Base-by-base conservation (phyloP, 2,888 invertebrate species). In the Netelia inedita region DNA sequence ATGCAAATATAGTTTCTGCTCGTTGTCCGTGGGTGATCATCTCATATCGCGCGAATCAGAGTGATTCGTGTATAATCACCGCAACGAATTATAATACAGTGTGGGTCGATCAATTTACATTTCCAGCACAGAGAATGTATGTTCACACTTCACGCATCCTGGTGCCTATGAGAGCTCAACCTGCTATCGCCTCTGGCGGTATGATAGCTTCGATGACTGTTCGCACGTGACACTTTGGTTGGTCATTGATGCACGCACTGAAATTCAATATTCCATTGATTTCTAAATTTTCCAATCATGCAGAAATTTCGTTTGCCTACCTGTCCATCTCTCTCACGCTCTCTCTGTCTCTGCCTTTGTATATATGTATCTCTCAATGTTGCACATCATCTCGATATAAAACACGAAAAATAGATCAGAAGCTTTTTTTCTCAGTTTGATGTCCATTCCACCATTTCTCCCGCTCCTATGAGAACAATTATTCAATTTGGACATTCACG, bases 41-140 rank as follows among this genome's bases (percentile, higher is more conserved):
- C 14, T 16, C 55, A 43, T 46, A 61, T 69, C 19, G 78, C 16
- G 21, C n/a, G 75, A 55, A 82, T 65, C 75, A 35, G 65, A 68
- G 11, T 74, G 69, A 76, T 78, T 69, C 76, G 14, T n/a, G 41
- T 63, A 43, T 74, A 74, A 57, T 63, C 74, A 43, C 11, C 57
- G 63, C 28, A 81, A 85, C 50, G 73, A 79, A 85, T 85, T 85
- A 79, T 57, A 81, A 85, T 74, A 35, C 84, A 73, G 81, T 84
- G 68, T 63, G 78, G 69, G 74, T 65, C 71, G 61, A 59, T 63
- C 78, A 79, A 79, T 85, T 81, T 81, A 79, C 78, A 85, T 85
- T 71, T 78, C 78, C 57, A 84, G 69, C 59, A 69, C 63, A 63
- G 14, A 68, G 68, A 55, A 16, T 55, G 74, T 71, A 16, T 73